Percentiles rank a stretch among this genome's conserved stretches.
Conservation (phyloP, 2,113 vertebrate species). For the Prinia subflava region DNA sequence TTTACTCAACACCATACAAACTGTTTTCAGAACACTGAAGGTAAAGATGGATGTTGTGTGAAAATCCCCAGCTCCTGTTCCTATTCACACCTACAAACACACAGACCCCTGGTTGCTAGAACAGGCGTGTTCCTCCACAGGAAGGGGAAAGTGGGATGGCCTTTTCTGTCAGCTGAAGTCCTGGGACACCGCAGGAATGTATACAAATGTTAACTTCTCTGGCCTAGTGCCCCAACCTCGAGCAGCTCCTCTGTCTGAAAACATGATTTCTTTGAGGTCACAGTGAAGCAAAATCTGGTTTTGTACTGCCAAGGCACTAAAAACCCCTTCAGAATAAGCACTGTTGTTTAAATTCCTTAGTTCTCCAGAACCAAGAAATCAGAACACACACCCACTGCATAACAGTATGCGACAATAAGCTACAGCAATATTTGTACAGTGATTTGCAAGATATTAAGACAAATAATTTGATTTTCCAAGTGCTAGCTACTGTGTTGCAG, state of each 20-base stretch:
- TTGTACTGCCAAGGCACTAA: neutral
- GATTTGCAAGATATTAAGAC: neutral
- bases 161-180: neutral
- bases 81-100: neutral
- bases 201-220: neutral
- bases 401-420: neutral
- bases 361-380: neutral
- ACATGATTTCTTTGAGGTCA: neutral
- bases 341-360: neutral
- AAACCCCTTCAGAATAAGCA: neutral
- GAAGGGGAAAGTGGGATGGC: neutral
- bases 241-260: neutral
- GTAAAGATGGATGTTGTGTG: neutral
- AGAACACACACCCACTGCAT: neutral
- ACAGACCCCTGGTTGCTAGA: neutral
- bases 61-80: neutral
- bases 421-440: neutral
- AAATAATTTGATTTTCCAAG: neutral
- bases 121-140: neutral
- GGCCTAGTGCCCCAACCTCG: neutral
- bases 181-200: neutral
- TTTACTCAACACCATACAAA: slow-evolving; percentile 2
- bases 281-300: neutral
- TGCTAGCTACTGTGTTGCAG: neutral
- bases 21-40: slow-evolving; percentile 28